Evolutionary conservation across 1,140 invertebrate species (phyloP), one percentile per base, ranked within the genome.

Genomic region (Hestina assimilis): DNA sequence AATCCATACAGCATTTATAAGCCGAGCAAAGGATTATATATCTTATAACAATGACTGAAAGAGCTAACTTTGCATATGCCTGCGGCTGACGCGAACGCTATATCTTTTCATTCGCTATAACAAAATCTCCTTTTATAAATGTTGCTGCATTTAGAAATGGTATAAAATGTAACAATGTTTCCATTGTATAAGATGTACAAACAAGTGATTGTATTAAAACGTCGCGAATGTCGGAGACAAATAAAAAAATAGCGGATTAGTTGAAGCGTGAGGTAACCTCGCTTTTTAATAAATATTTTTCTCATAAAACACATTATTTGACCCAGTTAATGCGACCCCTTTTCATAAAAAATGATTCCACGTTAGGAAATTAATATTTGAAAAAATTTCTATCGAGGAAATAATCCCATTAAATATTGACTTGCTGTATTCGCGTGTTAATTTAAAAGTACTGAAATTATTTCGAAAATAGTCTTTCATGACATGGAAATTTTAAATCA

Each of bases 11-110:
- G 33, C n/a, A 38, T 38, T 19, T 38, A 38, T 9, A 19, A 9
- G n/a, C 8, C 12, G 31, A 45, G 43, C 28, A 38, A 9, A 24
- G 20, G 7, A 47, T 23, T 46, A 51, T 52, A 35, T n/a, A 2
- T n/a, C 26, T 45, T 75, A 75, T 72, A 50, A 60, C 60, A 66
- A 65, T 65, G 50, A 66, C n/a, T 26, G 31, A 31, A 53, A 40
- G 35, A 47, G 9, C 33, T 41, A 17, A 19, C 21, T 53, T 53
- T 45, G 41, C 31, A 40, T 46, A 41, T 23, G 12, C 3, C 2
- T 24, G 38, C 5, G 15, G 14, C n/a, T 12, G 38, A 41, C 26
- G 50, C 35, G 15, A 17, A 19, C 33, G 26, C 14, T 50, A 35
- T 4, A 21, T 58, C 46, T 58, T 58, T 51, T 40, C 14, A 51